Evolutionary conservation across 2,113 vertebrate species (phyloP), one percentile per base, ranked within the genome.

Genomic region (Clarias batrachus): DNA sequence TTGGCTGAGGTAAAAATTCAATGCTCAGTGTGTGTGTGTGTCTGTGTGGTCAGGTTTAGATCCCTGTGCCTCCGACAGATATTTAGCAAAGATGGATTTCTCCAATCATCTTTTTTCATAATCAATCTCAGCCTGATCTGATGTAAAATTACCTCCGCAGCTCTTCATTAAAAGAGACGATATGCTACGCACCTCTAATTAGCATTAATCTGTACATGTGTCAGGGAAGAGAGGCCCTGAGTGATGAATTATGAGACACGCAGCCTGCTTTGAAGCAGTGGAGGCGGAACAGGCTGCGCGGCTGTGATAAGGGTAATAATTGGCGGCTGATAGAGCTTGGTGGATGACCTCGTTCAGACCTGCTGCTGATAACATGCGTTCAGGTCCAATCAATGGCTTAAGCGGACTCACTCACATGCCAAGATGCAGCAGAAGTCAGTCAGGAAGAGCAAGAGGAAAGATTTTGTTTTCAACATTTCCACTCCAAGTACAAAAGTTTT

Each of bases 201-300:
- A 87, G 80, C 70, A 83, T 77, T 87, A 82, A 82, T 82, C 68
- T 76, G 71, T 83, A 82, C 80, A 66, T 57, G 59, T 87, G 86
- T 87, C 86, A 87, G 80, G 48, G 21, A 27, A 37, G 41, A 82
- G 60, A 4, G 7, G 68, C 70, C 41, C 70, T 76, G 71, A 76
- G 59, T 87, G 86, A 87, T 82, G 86, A 82, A 82, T 87, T 82
- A 76, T 87, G 86, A 48, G 86, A 82, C 62, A 77, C 30, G 41
- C 65, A 82, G 68, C 21, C 37, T 11, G 59, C 73, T 66, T 77
- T 33, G 68, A 56, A 21, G 41, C 41, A 54, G 37, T 23, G 71
- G 68, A 56, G 63, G 80, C 74, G 48, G 59, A 87, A 87, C 80
- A 87, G 80, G 80, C 80, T 87, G 86, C 56, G 59, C 13, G 76